Percentiles rank a stretch among this genome's conserved stretches.
These are phyloP conservation scores for Bruchidius siliquastri DNA, from an alignment of 2,888 invertebrate species.

Conservation along the genomic window DNA sequence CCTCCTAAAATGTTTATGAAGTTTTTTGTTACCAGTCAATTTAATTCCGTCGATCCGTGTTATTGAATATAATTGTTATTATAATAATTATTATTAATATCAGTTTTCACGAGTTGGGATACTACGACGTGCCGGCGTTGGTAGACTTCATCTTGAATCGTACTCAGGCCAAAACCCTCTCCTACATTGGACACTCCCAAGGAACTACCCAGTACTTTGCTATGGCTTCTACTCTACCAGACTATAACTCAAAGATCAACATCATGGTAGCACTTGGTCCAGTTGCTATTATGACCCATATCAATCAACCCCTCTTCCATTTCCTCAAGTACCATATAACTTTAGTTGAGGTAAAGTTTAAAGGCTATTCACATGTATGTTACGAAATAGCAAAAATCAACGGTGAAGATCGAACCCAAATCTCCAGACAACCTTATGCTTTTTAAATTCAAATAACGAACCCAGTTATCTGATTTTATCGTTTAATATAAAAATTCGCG, in stretches of 20 bases:
- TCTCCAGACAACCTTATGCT: too few species aligned
- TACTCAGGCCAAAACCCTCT: constrained; percentile 54
- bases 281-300: constrained; percentile 12
- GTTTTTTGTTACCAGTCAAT: too few species aligned
- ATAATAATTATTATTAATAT: background rate
- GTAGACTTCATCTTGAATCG: constrained; percentile 60
- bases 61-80: too few species aligned
- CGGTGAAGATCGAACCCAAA: too few species aligned
- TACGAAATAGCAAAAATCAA: too few species aligned
- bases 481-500: too few species aligned
- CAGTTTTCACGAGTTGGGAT: constrained; percentile 76
- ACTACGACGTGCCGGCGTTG: constrained; percentile 69
- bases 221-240: constrained; percentile 50
- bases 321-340: background rate
- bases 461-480: too few species aligned
- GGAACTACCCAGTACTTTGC: constrained; percentile 54
- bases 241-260: constrained; percentile 57
- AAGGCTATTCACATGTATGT: too few species aligned
- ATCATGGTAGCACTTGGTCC: constrained; percentile 19
- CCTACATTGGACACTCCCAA: constrained; percentile 73
- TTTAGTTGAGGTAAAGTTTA: constrained; percentile 1
- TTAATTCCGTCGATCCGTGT: too few species aligned
- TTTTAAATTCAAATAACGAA: too few species aligned
- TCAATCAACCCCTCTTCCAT: background rate
- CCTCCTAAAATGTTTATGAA: too few species aligned